These are phyloP conservation scores for Crotalus tigris DNA, from an alignment of 2,113 vertebrate genomes.

Conservation along the genomic window DNA sequence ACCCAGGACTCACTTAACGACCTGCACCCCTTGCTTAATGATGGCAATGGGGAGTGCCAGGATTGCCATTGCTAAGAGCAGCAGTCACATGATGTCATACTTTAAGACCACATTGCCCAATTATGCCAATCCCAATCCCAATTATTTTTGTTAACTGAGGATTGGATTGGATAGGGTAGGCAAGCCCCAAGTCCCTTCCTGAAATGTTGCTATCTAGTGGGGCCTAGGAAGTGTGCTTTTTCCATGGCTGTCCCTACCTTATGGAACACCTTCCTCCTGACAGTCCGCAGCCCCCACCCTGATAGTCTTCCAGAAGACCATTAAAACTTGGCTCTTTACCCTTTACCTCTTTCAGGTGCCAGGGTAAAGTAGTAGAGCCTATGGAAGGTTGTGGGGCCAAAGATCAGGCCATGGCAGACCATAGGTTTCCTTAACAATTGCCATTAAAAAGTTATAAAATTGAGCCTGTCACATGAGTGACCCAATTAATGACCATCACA, in stretches of 20 bases:
- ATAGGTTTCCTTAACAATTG: too few species aligned
- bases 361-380: background rate
- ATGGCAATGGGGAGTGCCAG: background rate
- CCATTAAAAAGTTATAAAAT: too few species aligned
- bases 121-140: background rate
- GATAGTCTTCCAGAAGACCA: too few species aligned
- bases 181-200: background rate
- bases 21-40: background rate
- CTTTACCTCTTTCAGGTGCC: too few species aligned
- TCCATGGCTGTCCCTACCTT: background rate
- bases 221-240: background rate
- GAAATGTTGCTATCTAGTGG: background rate
- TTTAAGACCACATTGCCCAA: background rate
- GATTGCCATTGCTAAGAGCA: background rate
- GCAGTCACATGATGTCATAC: background rate
- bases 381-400: too few species aligned
- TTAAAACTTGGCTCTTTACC: background rate
- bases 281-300: background rate
- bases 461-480: too few species aligned
- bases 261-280: background rate
- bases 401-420: too few species aligned
- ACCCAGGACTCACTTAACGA: background rate
- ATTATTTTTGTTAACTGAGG: background rate
- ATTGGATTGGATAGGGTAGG: background rate
- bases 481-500: too few species aligned